phyloP scores from a whole-genome alignment of 1,140 invertebrate species.

The Diachasma alloeum region DNA sequence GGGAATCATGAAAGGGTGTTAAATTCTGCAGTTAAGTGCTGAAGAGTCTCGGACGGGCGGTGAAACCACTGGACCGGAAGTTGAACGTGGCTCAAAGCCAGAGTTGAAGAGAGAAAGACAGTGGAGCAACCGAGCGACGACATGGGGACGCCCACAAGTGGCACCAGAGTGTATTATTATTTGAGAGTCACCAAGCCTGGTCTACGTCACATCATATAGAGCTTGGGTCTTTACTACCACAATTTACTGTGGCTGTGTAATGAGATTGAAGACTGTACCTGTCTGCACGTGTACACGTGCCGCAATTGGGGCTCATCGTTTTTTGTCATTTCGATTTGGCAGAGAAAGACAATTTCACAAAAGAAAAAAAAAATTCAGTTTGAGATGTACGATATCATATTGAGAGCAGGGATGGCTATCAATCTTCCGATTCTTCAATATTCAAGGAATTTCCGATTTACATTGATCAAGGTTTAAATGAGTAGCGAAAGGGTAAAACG shows the following conservation, averaged over 20 bases:
- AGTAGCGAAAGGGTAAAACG: no score
- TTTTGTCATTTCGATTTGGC: no score
- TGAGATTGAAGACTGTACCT: not conserved
- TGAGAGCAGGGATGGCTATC: no score
- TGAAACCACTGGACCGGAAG: conserved; percentile 46
- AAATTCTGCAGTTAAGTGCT: conserved; percentile 46
- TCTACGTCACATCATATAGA: not conserved
- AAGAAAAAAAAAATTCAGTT: no score
- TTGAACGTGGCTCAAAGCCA: conserved; percentile 28
- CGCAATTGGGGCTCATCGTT: not conserved
- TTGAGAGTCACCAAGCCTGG: conserved; percentile 13
- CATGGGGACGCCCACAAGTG: not conserved
- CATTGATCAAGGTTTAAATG: no score
- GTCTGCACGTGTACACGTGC: not conserved
- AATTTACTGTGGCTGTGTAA: not conserved
- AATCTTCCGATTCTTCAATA: no score
- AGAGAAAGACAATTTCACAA: no score
- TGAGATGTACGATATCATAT: no score
- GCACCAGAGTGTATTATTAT: conserved; percentile 24
- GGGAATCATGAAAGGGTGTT: conserved; percentile 7
- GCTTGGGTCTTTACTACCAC: not conserved
- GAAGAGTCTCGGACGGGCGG: conserved; percentile 37
- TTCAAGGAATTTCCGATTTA: no score
- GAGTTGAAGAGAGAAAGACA: not conserved
- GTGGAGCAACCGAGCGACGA: not conserved